These are phyloP conservation scores for Acholoe squamosa DNA, from an alignment of 2,888 invertebrate genomes.

Conservation along the genomic window DNA sequence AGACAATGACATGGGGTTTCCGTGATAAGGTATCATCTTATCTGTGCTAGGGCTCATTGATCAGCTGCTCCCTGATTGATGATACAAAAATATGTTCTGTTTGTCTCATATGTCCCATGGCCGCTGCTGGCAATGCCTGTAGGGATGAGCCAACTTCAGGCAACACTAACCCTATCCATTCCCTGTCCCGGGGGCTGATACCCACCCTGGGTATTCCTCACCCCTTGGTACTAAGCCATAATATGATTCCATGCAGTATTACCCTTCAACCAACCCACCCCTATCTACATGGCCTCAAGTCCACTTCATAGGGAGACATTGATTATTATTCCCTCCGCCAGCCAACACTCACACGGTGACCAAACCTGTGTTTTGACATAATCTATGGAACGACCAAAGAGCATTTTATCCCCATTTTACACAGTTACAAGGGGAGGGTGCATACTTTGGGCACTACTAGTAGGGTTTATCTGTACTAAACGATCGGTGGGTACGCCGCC, in stretches of 20 bases:
- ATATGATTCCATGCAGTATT: no score
- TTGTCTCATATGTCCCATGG: neutral
- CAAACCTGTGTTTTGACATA: slow-evolving; percentile 24
- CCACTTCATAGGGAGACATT: neutral
- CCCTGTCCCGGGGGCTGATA: neutral
- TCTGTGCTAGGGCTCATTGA: neutral
- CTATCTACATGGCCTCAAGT: neutral
- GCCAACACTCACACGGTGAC: slow-evolving; percentile 2
- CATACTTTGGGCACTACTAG: neutral
- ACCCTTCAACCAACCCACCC: no score
- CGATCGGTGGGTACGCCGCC: neutral
- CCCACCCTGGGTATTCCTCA: no score
- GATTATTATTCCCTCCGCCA: neutral
- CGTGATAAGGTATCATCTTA: slow-evolving; percentile 9
- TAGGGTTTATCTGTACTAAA: slow-evolving; percentile 25
- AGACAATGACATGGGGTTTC: no score
- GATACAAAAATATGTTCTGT: neutral
- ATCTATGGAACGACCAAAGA: neutral
- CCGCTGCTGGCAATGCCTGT: neutral
- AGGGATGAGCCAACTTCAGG: neutral
- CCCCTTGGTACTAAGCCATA: no score
- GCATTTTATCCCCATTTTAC: neutral
- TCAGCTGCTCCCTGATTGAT: neutral
- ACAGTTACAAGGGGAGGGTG: neutral
- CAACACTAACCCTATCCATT: neutral